Percentiles rank a stretch among this genome's conserved stretches.
Evolutionary conservation across 2,113 vertebrate genomes (phyloP).

Genomic region (Passerina amoena): DNA sequence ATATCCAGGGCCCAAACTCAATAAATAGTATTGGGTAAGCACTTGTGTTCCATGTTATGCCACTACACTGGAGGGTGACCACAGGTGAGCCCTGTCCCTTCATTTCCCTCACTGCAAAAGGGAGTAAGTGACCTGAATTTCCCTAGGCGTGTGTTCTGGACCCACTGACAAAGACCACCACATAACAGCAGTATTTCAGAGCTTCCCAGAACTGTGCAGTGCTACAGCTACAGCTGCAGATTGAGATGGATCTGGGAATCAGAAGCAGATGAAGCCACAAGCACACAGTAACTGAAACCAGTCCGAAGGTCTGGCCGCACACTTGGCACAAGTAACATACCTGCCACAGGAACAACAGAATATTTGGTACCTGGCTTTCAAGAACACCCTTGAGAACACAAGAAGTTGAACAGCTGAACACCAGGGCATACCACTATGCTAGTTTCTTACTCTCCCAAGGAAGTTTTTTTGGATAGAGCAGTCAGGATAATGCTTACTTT

Average conservation of each 20-base stretch:
- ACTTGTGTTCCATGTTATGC: background rate
- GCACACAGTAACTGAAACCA: background rate
- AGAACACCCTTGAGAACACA: background rate
- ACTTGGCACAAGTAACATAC: background rate
- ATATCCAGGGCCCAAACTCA: background rate
- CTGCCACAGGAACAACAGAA: background rate
- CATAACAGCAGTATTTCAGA: background rate
- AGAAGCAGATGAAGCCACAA: background rate
- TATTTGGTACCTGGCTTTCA: background rate
- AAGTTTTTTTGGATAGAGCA: background rate
- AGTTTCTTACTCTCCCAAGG: background rate
- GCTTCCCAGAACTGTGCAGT: background rate
- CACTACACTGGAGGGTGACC: background rate
- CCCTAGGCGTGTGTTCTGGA: background rate
- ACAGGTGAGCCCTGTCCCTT: background rate
- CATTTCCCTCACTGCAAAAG: background rate
- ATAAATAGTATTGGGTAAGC: background rate
- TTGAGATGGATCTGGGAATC: background rate
- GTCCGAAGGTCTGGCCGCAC: background rate
- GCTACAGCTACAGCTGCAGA: background rate
- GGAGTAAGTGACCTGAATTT: fast-evolving
- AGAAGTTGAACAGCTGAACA: background rate
- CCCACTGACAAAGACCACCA: background rate
- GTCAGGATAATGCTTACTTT: background rate
- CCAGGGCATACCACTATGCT: background rate